Percentiles rank a stretch among this genome's conserved stretches.
phyloP scores from a whole-genome alignment of 2,888 invertebrate genomes.

The Drosophila suboccidentalis region DNA sequence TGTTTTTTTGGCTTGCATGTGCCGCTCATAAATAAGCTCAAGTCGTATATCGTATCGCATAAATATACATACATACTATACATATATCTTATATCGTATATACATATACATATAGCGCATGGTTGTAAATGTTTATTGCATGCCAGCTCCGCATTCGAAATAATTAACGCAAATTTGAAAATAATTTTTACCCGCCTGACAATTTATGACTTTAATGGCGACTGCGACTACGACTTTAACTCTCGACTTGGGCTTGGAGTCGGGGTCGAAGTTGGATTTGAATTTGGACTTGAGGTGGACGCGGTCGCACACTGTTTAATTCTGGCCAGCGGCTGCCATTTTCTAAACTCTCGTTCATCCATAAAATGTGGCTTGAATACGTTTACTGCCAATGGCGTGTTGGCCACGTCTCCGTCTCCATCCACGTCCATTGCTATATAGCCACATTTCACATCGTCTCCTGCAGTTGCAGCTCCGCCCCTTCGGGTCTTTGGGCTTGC shows the following conservation, averaged over 20 bases:
- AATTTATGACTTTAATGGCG: constrained; percentile 78
- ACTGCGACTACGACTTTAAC: constrained; percentile 25
- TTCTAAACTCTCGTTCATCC: constrained; percentile 37
- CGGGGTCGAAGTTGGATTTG: neutral
- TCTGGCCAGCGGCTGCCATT: constrained; percentile 66
- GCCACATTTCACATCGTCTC: constrained; percentile 38
- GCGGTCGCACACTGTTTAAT: constrained; percentile 36
- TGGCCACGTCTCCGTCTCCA: constrained; percentile 35
- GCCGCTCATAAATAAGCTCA: constrained; percentile 55
- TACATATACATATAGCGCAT: constrained; percentile 46
- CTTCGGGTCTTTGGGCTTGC: constrained; percentile 42
- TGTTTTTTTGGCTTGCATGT: constrained; percentile 50
- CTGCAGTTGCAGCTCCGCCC: constrained; percentile 34
- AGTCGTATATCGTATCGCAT: constrained; percentile 44
- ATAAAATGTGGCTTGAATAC: constrained; percentile 35
- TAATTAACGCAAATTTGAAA: constrained; percentile 81
- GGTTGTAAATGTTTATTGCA: constrained; percentile 75
- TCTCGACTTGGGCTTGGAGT: constrained; percentile 12
- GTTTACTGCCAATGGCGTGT: constrained; percentile 70
- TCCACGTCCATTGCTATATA: constrained; percentile 19
- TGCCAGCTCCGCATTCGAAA: constrained; percentile 69
- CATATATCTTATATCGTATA: constrained; percentile 33
- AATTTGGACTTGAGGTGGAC: neutral
- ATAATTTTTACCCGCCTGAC: constrained; percentile 61
- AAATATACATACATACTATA: constrained; percentile 9